Percentiles rank a stretch among this genome's conserved stretches.
These are phyloP conservation scores for Petrolisthes cinctipes DNA, from an alignment of 2,888 invertebrate genomes.

Conservation along the genomic window DNA sequence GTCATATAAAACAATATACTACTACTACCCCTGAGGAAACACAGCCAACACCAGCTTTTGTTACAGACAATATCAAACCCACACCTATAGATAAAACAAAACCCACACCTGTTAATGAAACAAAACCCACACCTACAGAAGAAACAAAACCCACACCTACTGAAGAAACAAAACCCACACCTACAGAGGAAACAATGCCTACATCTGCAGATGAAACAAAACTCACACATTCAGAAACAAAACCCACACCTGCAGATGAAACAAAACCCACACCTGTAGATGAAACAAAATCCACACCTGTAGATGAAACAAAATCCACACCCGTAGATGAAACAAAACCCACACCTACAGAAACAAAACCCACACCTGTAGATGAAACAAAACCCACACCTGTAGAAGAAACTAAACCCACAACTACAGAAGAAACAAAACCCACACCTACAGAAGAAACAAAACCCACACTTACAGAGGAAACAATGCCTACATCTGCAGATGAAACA, in stretches of 20 bases:
- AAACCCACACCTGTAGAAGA: background rate
- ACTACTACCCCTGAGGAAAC: too few relatives aligned
- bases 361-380: background rate
- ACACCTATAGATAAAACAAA: background rate
- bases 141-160: constrained; percentile 6
- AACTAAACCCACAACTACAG: too few relatives aligned
- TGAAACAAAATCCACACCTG: constrained; percentile 3
- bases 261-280: background rate
- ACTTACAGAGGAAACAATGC: background rate
- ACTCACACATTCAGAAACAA: background rate
- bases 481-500: background rate
- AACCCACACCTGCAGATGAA: constrained; percentile 6
- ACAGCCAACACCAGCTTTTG: background rate
- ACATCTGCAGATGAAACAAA: background rate
- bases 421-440: constrained; percentile 4
- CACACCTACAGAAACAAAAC: background rate
- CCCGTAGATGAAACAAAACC: background rate
- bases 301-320: background rate
- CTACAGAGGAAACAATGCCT: background rate
- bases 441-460: constrained; percentile 1
- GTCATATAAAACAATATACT: background rate
- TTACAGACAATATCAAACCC: background rate
- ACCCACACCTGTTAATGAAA: background rate
- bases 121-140: background rate
- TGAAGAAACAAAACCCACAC: background rate